Base-by-base conservation (phyloP, 1,140 invertebrate species). In the Choristoneura fumiferana region DNA sequence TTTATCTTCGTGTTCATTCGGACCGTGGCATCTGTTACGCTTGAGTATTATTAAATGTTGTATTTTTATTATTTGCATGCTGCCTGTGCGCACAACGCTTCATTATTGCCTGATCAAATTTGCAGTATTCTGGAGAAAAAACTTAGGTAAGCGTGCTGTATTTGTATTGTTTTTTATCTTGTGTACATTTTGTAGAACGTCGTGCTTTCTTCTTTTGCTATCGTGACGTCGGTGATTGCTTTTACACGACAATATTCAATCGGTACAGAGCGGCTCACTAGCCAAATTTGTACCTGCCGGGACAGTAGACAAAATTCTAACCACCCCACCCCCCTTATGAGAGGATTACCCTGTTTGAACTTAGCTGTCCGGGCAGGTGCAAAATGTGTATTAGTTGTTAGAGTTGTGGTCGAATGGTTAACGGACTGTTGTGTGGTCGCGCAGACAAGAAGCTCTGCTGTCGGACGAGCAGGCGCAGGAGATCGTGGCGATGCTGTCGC, bases 391-490 rank as follows among this genome's bases (percentile, higher is more conserved):
- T 29, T 6, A 29, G 22, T 29, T 6, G 22, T 29, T 3, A 3
- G 22, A n/a, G n/a, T n/a, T n/a, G n/a, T n/a, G 22, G 22, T 29
- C 22, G 22, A 6, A 29, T 29, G 22, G 22, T 29, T 29, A 29
- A 29, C 22, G 22, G 22, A 29, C n/a, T n/a, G n/a, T 37, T 60
- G 13, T 49, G 40, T 65, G 36, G 35, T 55, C n/a, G 56, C 45
- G 66, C 87, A 94, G 94, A 83, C 93, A 95, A 92, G 94, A 95
- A 82, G 92, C 92, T 70, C 84, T 96, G 70, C 90, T 96, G 71
- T 95, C 94, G 39, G 95, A 96, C 78, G 95, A 96, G 89, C 95
- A 96, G 89, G 95, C 95, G 54, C 94, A 95, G 81, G 94, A 96
- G 92, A 95, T 96, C 63, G 93, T 94, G 65, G 92, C 94, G 75